A percentile compares a stretch with the other conserved stretches of the same genome.
phyloP scores from a whole-genome alignment of 2,113 vertebrate species.

The Rhabdomys dilectus region DNA sequence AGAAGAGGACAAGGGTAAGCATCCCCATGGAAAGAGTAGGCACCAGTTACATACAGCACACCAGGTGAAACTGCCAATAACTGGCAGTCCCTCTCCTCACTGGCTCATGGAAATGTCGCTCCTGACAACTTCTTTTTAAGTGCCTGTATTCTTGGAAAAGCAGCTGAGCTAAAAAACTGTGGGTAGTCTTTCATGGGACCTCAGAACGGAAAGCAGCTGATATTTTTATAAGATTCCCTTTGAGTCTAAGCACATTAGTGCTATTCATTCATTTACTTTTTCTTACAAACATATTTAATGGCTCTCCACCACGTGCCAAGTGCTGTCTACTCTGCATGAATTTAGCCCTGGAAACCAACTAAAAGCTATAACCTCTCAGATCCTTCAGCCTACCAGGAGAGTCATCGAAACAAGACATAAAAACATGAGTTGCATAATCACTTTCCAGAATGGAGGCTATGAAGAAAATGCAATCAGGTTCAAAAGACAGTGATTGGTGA shows the following conservation, averaged over 20 bases:
- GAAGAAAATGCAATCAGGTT: not conserved
- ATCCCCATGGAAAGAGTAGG: not conserved
- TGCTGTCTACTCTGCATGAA: not conserved
- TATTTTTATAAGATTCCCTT: slow-evolving; percentile 15
- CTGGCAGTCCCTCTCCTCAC: not conserved
- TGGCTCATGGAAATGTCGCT: not conserved
- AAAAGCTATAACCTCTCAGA: not conserved
- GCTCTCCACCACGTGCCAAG: not conserved
- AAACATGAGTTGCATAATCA: not conserved
- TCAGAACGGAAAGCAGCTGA: slow-evolving; percentile 26
- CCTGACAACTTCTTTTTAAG: not conserved
- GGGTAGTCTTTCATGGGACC: not conserved
- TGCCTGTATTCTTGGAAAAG: not conserved
- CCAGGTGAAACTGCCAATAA: not conserved
- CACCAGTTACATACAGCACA: not conserved
- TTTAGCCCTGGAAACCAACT: not conserved
- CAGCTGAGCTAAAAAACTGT: not conserved
- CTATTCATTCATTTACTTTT: slow-evolving; percentile 21
- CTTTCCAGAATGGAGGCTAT: not conserved
- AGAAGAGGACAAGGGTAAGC: not conserved
- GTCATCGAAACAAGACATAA: not conserved
- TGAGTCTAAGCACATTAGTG: not conserved
- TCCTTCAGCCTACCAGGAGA: not conserved
- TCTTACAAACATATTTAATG: slow-evolving; percentile 44
- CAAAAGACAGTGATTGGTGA: not conserved